Base-by-base conservation (phyloP, 2,888 invertebrate species). In the Tuberolachnus salignus region DNA sequence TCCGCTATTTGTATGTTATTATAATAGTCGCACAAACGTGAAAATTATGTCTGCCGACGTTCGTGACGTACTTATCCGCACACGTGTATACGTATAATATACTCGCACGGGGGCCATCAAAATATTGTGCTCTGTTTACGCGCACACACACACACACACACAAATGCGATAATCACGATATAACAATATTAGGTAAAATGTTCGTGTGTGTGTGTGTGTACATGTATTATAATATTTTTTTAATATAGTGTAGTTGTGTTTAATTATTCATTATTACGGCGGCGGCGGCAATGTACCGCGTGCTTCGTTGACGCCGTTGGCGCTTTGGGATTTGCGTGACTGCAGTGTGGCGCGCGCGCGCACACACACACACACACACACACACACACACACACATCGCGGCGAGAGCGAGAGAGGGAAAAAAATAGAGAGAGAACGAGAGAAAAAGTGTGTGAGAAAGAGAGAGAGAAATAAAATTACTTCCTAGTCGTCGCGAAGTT, bases 301-400 rank as follows among this genome's bases (percentile, higher is more conserved):
- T 51, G 34, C 2, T 74, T 34, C 21, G 53, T 53, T 63, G 26
- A 46, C 55, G 44, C 66, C 63, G 42, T 34, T 23, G 73, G 14
- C 51, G 59, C 70, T 71, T 71, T 74, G 73, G 73, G 73, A 74
- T 64, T 74, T 42, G 73, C 73, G 73, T 74, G 73, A 64, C 74
- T 26, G 55, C 6, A 4, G 63, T 26, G 59, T 46, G 14, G 42
- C n/a, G n/a, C n/a, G n/a, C n/a, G n/a, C n/a, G n/a, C n/a, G n/a
- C n/a, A n/a, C n/a, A n/a, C n/a, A n/a, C n/a, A n/a, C n/a, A n/a
- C n/a, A n/a, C n/a, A n/a, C n/a, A n/a, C n/a, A n/a, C n/a, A n/a
- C n/a, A n/a, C n/a, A n/a, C n/a, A n/a, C 44, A 57, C 57, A 71
- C 46, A 51, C 34, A 26, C 23, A 14, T 8, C 72, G 57, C 21